These are phyloP conservation scores for Sminthurides bifidus DNA, from an alignment of 1,140 invertebrate species.

Conservation along the genomic window DNA sequence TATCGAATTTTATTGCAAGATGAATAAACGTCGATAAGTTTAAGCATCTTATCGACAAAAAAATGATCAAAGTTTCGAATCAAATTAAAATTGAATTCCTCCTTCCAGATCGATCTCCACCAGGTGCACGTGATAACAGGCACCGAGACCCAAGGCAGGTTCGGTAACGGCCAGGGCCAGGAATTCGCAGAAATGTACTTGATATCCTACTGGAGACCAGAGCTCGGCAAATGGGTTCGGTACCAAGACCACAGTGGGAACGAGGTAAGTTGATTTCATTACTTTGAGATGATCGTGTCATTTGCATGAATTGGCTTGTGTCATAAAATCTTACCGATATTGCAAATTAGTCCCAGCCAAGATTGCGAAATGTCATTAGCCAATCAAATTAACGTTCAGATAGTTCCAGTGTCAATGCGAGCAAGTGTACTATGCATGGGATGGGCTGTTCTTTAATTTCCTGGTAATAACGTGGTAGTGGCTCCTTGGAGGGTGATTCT, in stretches of 20 bases:
- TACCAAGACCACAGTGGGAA: constrained; percentile 54
- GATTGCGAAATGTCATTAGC: not conserved
- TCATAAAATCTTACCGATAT: too few relatives aligned
- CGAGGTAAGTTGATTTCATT: constrained; percentile 45
- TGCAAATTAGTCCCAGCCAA: not conserved
- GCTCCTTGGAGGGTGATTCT: too few relatives aligned
- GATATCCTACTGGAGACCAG: constrained; percentile 63
- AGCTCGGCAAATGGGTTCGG: constrained; percentile 56
- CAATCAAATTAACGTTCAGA: not conserved
- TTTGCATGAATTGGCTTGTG: not conserved
- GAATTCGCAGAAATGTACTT: constrained; percentile 67
- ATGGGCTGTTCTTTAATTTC: not conserved
- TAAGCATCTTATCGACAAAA: too few relatives aligned
- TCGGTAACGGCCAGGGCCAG: constrained; percentile 68
- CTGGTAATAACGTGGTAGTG: too few relatives aligned
- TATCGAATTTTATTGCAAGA: too few relatives aligned
- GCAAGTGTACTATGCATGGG: not conserved
- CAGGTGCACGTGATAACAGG: constrained; percentile 60
- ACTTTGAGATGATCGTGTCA: not conserved
- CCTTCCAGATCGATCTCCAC: constrained; percentile 52
- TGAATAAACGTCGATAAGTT: too few relatives aligned
- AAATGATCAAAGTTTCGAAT: too few relatives aligned
- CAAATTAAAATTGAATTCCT: not conserved
- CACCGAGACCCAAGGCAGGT: constrained; percentile 72
- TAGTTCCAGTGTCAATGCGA: not conserved